Base-by-base conservation (phyloP, 2,888 invertebrate species). In the Chaetoderma sp. region DNA sequence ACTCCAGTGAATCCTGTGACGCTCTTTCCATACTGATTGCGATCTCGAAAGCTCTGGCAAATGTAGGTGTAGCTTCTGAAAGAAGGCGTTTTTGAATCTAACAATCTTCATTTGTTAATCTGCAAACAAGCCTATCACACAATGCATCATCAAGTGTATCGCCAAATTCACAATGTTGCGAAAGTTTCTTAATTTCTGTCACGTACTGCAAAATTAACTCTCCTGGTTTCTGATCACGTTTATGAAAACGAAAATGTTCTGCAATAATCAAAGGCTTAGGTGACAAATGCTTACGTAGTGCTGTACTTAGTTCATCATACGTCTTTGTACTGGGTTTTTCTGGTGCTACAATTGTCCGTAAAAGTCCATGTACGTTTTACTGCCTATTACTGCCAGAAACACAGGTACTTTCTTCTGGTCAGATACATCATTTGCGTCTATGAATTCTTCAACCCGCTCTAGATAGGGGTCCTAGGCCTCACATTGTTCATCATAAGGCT, bases 111-210 rank as follows among this genome's bases (percentile, higher is more conserved):
- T 54, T 50, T 13, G 27, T 18, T 10, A 74, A 33, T 4, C 71
- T 70, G 57, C 71, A 70, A 23, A 73, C 72, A 39, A 73, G 63
- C 32, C 63, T 8, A 32, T 73, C 71, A 6, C 71, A 18, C 30
- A 74, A 39, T 0, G 62, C 36, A 45, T 71, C 71, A 18, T 65
- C 25, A 4, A 71, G 39, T 16, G 4, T 25, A 0, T 18, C 28
- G 0, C 44, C 54, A 63, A 70, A 73, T 13, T 68, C 60, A 60
- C 73, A 71, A 36, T 50, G 23, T 50, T 67, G 60, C 0, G 66
- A 28, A 16, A 70, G 54, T 59, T 68, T 68, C 28, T 67, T 45
- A 13, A 71, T 32, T 27, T 59, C 52, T 4, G 62, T 63, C 5
- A 71, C 16, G 36, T 67, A 67, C 6, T 55, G 55, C 2, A 44